These are phyloP conservation scores for Drosophila sulfurigaster DNA, from an alignment of 1,140 invertebrate genomes.

Conservation along the genomic window DNA sequence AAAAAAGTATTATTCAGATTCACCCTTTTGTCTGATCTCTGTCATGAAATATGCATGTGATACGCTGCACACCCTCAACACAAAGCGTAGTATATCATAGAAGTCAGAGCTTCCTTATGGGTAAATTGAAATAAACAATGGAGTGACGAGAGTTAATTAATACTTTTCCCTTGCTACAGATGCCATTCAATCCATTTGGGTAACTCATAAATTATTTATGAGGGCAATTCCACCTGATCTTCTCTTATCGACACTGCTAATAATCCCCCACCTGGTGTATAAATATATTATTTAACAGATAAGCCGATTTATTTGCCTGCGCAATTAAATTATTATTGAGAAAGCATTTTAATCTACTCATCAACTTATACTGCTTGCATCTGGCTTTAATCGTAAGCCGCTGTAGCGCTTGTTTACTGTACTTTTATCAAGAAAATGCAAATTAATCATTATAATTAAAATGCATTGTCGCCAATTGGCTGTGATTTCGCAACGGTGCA, in stretches of 20 bases:
- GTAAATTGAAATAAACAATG: constrained; percentile 32
- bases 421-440: constrained; percentile 34
- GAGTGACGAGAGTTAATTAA: constrained; percentile 1
- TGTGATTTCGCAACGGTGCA: constrained; percentile 37
- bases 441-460: constrained; percentile 44
- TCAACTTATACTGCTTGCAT: constrained; percentile 5
- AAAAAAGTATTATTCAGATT: constrained; percentile 24
- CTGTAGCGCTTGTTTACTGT: constrained; percentile 35
- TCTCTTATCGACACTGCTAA: constrained; percentile 1
- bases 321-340: constrained; percentile 47
- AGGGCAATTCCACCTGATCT: constrained; percentile 1
- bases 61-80: constrained; percentile 5
- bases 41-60: constrained; percentile 60
- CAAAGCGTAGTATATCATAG: constrained; percentile 25
- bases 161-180: constrained; percentile 8
- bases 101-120: constrained; percentile 35
- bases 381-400: neutral
- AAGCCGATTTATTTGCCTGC: constrained; percentile 47
- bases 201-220: constrained; percentile 17
- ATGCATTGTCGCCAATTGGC: constrained; percentile 34
- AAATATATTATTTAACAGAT: constrained; percentile 7
- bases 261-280: constrained; percentile 23
- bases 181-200: constrained; percentile 3
- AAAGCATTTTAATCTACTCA: constrained; percentile 19
- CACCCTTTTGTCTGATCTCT: constrained; percentile 25